Evolutionary conservation across 2,888 invertebrate species (phyloP).

Genomic region (Trachelus tabidus): DNA sequence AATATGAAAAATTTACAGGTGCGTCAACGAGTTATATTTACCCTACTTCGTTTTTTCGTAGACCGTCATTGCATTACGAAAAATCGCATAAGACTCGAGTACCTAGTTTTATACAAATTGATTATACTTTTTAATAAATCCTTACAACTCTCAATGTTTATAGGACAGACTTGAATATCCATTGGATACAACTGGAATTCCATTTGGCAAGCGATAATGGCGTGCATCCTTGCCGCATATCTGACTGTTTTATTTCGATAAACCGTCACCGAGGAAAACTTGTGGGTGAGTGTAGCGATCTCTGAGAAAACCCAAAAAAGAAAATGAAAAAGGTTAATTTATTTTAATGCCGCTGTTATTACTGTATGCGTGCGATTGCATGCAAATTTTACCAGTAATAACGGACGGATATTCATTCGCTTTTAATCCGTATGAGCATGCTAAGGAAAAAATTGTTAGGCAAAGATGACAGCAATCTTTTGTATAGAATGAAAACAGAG

Average conservation of each 20-base stretch:
- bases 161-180: conserved; percentile 87
- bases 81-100: neutral
- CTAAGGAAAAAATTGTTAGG: neutral
- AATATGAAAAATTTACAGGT: neutral
- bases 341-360: neutral
- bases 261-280: conserved; percentile 83
- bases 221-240: conserved; percentile 85
- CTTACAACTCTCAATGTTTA: conserved; percentile 88
- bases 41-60: neutral
- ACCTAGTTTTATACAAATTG: neutral
- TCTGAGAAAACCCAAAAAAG: conserved; percentile 68
- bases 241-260: conserved; percentile 84
- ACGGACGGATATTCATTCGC: conserved; percentile 5
- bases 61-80: neutral
- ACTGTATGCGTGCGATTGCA: neutral
- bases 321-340: neutral
- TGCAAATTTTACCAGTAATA: neutral
- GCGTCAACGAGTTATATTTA: neutral
- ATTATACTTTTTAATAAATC: conserved; percentile 39
- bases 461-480: neutral
- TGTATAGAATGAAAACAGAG: neutral
- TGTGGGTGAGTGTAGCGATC: conserved; percentile 83
- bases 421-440: neutral
- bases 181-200: conserved; percentile 88
- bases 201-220: conserved; percentile 88